These are phyloP conservation scores for Drosophila falleni DNA, from an alignment of 2,888 invertebrate species.

Conservation along the genomic window DNA sequence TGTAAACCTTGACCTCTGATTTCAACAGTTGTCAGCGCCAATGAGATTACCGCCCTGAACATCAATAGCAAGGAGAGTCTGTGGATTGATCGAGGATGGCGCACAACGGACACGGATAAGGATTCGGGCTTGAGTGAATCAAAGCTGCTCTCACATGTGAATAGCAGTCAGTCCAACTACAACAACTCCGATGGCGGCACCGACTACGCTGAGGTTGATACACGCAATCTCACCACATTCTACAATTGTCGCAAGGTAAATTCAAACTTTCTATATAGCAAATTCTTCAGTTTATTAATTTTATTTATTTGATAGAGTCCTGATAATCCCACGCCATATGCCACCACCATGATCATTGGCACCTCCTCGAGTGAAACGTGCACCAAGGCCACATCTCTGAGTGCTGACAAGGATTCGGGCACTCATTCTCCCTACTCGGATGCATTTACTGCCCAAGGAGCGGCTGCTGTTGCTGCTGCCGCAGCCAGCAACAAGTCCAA, in stretches of 20 bases:
- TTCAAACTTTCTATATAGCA: slow-evolving; percentile 2
- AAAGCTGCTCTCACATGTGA: slow-evolving; percentile 87
- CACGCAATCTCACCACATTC: slow-evolving; percentile 89
- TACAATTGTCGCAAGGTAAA: slow-evolving; percentile 88
- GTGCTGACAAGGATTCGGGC: slow-evolving; percentile 85
- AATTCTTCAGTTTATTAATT: background rate
- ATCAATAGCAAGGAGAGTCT: slow-evolving; percentile 88
- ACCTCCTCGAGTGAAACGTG: slow-evolving; percentile 84
- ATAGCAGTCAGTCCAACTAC: slow-evolving; percentile 85
- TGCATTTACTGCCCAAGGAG: slow-evolving; percentile 76
- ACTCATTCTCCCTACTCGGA: slow-evolving; percentile 85
- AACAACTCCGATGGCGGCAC: slow-evolving; percentile 86
- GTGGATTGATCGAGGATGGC: slow-evolving; percentile 90
- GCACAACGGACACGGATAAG: slow-evolving; percentile 88
- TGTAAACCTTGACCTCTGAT: too few relatives aligned
- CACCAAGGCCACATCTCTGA: slow-evolving; percentile 84
- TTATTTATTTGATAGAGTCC: slow-evolving; percentile 85
- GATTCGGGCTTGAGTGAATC: slow-evolving; percentile 87
- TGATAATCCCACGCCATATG: slow-evolving; percentile 90
- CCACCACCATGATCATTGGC: slow-evolving; percentile 90
- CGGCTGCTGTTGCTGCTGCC: slow-evolving; percentile 58
- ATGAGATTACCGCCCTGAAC: slow-evolving; percentile 86
- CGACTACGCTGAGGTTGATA: slow-evolving; percentile 90
- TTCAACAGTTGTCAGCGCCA: slow-evolving; percentile 85
- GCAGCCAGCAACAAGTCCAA: slow-evolving; percentile 74